Conservation (phyloP, 2,888 invertebrate genomes). For the Xiphydria camelus region DNA sequence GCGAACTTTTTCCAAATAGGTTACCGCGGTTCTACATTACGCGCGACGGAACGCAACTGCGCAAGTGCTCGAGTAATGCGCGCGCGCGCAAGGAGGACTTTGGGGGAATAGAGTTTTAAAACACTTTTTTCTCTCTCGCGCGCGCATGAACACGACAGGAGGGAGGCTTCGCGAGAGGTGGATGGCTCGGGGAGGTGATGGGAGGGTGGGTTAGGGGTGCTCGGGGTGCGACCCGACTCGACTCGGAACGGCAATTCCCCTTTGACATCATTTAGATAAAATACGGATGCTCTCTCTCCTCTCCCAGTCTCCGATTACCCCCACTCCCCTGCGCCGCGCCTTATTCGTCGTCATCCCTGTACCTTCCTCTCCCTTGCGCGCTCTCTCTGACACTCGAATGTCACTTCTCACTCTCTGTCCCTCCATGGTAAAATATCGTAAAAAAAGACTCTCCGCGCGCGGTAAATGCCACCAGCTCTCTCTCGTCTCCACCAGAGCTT, state of each 20-base stretch:
- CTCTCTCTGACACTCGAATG: too few species aligned
- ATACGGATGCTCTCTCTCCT: conserved; percentile 35
- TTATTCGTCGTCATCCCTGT: too few species aligned
- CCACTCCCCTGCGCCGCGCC: too few species aligned
- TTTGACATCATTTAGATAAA: conserved; percentile 54
- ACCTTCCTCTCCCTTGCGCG: too few species aligned
- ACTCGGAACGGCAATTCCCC: conserved; percentile 33
- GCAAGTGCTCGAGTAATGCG: not conserved
- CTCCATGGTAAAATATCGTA: conserved; percentile 33
- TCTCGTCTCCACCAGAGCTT: too few species aligned
- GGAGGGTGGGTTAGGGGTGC: conserved; percentile 17
- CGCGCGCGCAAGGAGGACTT: not conserved
- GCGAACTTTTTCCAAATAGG: not conserved
- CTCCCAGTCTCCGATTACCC: conserved; percentile 30
- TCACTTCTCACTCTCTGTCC: conserved; percentile 28
- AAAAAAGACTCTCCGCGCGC: conserved; percentile 26
- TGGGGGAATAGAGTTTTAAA: not conserved
- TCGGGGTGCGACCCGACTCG: conserved; percentile 33
- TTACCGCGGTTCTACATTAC: not conserved
- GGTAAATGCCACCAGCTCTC: conserved; percentile 19
- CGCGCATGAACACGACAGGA: too few species aligned
- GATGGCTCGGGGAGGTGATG: too few species aligned
- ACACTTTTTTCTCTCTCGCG: too few species aligned
- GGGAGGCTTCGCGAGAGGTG: too few species aligned
- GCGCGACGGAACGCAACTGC: conserved; percentile 1